These are phyloP conservation scores for Eubasilissa regina DNA, from an alignment of 1,140 invertebrate genomes.

Conservation along the genomic window DNA sequence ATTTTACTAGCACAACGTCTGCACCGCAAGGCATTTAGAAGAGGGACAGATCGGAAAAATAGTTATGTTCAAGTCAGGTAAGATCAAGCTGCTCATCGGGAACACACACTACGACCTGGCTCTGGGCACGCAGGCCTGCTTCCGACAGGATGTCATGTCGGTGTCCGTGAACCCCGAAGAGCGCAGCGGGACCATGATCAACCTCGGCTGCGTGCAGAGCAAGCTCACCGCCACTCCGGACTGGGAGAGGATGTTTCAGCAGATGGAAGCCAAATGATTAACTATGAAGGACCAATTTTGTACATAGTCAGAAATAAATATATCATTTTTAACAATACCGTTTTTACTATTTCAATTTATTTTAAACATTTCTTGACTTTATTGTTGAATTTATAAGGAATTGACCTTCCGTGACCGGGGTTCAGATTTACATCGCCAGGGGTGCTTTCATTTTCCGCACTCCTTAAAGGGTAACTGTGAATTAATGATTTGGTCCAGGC, in stretches of 20 bases:
- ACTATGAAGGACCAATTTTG: too few relatives aligned
- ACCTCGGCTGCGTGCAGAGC: conserved; percentile 65
- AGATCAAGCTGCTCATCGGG: conserved; percentile 71
- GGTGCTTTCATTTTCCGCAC: too few relatives aligned
- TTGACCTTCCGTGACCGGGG: too few relatives aligned
- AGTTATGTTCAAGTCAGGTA: conserved; percentile 72
- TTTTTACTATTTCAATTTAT: too few relatives aligned
- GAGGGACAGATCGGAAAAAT: conserved; percentile 75
- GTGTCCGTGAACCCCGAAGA: conserved; percentile 62
- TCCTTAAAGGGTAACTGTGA: too few relatives aligned
- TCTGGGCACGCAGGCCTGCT: conserved; percentile 66
- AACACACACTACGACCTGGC: conserved; percentile 73
- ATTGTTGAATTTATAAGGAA: too few relatives aligned
- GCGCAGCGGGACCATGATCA: conserved; percentile 64
- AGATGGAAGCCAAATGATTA: conserved; percentile 60
- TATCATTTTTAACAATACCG: too few relatives aligned
- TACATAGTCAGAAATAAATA: too few relatives aligned
- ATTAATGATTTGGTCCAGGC: too few relatives aligned
- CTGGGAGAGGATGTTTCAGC: conserved; percentile 67
- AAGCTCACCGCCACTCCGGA: conserved; percentile 67
- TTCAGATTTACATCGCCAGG: too few relatives aligned
- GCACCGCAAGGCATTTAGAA: conserved; percentile 67
- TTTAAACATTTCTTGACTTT: too few relatives aligned
- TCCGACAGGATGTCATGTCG: conserved; percentile 66
- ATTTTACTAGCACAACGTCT: conserved; percentile 50